Percentiles rank a stretch among this genome's conserved stretches.
Conservation (phyloP, 2,113 vertebrate genomes). For the Pteropus alecto region DNA sequence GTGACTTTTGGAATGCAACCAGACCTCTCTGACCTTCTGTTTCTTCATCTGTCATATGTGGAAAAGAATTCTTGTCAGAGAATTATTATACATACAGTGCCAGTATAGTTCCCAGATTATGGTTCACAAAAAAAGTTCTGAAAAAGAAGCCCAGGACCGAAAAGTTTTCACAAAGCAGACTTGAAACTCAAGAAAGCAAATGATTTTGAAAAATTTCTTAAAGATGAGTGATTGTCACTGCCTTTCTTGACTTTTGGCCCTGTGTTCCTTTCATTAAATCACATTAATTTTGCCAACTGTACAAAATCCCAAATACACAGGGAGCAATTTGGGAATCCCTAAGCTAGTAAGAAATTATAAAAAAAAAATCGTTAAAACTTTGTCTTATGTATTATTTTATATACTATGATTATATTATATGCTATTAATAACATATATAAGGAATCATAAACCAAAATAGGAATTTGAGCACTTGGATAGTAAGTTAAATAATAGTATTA, state of each 20-base stretch:
- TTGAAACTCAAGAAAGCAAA: constrained; percentile 28
- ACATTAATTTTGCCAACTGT: neutral
- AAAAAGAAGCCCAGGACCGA: neutral
- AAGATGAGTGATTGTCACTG: neutral
- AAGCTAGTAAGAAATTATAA: neutral
- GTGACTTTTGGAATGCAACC: neutral
- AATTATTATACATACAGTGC: neutral
- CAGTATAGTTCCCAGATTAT: neutral
- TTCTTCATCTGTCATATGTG: neutral
- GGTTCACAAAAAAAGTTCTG: neutral
- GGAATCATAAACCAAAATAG: constrained; percentile 44
- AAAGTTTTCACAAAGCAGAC: neutral
- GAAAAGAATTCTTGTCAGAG: neutral
- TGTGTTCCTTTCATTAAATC: neutral
- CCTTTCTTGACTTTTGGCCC: neutral
- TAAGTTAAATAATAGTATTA: neutral
- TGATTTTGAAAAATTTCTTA: neutral
- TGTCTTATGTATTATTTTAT: neutral
- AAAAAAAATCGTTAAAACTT: neutral
- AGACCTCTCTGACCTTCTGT: neutral
- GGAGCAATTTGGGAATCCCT: neutral
- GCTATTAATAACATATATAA: neutral
- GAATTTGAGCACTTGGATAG: neutral
- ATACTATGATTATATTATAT: neutral
- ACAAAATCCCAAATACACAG: neutral